These are phyloP conservation scores for Leptinotarsa haldemani DNA, from an alignment of 2,888 invertebrate species.

Conservation along the genomic window DNA sequence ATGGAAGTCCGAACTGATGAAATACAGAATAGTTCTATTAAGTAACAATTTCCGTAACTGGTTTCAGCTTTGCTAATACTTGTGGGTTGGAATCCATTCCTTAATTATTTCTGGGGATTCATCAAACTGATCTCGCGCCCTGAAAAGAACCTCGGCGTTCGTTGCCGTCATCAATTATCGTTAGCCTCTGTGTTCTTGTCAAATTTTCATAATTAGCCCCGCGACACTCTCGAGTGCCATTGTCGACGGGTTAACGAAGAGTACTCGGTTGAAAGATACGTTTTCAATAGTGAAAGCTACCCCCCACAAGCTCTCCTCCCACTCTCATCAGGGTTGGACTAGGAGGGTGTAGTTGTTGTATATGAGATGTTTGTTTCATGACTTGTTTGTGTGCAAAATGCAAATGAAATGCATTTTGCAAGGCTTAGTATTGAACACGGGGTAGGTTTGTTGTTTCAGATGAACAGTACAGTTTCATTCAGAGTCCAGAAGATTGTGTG, in stretches of 20 bases:
- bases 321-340: background rate
- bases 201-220: slow-evolving; percentile 65
- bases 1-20: too few relatives aligned
- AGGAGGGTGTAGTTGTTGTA: background rate
- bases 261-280: slow-evolving; percentile 45
- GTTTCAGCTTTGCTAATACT: slow-evolving; percentile 24
- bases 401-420: too few relatives aligned
- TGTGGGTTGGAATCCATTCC: slow-evolving; percentile 14
- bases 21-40: too few relatives aligned
- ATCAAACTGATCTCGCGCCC: slow-evolving; percentile 12
- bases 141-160: slow-evolving; percentile 13
- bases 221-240: slow-evolving; percentile 61
- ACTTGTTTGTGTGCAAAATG: too few relatives aligned
- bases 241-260: slow-evolving; percentile 46
- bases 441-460: too few relatives aligned
- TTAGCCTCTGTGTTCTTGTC: slow-evolving; percentile 64
- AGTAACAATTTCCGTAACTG: background rate
- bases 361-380: too few relatives aligned
- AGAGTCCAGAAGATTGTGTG: too few relatives aligned
- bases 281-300: slow-evolving; percentile 44
- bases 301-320: background rate
- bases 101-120: slow-evolving; percentile 15
- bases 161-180: slow-evolving; percentile 61
- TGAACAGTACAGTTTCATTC: too few relatives aligned
- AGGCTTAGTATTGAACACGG: too few relatives aligned